These are phyloP conservation scores for Cephus pulcher DNA, from an alignment of 2,888 invertebrate genomes.

Conservation along the genomic window DNA sequence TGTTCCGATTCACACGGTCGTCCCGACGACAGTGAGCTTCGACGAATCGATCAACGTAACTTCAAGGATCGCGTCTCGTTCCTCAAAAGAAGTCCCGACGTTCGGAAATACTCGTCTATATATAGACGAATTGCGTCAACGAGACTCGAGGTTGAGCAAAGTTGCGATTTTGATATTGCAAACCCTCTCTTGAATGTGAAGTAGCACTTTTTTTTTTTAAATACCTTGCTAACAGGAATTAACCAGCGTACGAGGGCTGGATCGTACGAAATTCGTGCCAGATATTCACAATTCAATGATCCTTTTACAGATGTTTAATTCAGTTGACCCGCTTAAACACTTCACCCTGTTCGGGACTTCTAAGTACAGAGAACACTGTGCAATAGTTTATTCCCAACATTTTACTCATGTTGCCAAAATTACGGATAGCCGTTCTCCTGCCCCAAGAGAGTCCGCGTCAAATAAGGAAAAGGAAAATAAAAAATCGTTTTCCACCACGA, in stretches of 20 bases:
- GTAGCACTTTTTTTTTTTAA: not conserved
- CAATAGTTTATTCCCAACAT: slow-evolving; percentile 60
- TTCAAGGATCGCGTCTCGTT: not conserved
- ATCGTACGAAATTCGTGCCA: not conserved
- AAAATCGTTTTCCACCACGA: slow-evolving; percentile 40
- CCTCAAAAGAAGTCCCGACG: not conserved
- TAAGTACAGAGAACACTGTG: slow-evolving; percentile 61
- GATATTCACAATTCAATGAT: not conserved
- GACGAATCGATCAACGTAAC: not conserved
- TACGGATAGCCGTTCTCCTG: not conserved
- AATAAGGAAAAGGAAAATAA: slow-evolving; percentile 54
- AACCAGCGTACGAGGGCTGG: not conserved
- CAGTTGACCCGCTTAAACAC: slow-evolving; percentile 55
- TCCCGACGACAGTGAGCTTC: not conserved
- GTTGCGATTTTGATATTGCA: not conserved
- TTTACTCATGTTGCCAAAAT: slow-evolving; percentile 50
- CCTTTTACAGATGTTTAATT: slow-evolving; percentile 26
- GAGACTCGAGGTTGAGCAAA: not conserved
- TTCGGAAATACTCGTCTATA: not conserved
- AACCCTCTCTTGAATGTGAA: not conserved
- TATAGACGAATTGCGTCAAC: not conserved
- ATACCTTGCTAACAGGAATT: not conserved
- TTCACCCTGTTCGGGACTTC: slow-evolving; percentile 62
- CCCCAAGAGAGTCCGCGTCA: slow-evolving; percentile 20
- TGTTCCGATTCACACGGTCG: not conserved